Base-by-base conservation (phyloP, 1,140 invertebrate species). In the Bombus superbus region DNA sequence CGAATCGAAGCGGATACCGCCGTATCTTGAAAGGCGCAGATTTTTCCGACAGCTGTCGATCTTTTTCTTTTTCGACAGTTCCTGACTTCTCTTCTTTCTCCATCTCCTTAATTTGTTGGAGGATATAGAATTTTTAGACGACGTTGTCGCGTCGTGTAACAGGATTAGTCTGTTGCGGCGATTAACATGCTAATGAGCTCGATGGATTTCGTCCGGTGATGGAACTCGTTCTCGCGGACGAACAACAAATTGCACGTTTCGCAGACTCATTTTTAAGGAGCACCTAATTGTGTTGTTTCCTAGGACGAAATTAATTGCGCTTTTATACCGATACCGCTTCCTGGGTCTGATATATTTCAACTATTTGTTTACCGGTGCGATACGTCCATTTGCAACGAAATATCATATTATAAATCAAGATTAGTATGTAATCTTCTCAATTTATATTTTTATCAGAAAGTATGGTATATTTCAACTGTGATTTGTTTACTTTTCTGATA, bases 21-120 rank as follows among this genome's bases (percentile, higher is more conserved):
- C 81, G 82, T 81, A 82, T 84, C 81, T 79, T 35, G 78, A 85
- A 79, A 66, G 64, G 79, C 42, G 69, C 66, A 86, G 75, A 83
- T 85, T 86, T 86, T 76, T 35, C 68, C 69, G 80, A 74, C 83
- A 86, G 84, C 80, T 83, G 88, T 88, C 78, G 69, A 77, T 81
- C 79, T 64, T 57, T 66, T 69, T 32, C 32, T 32, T 89, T 69
- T 59, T 66, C 71, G 83, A 83, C 57, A 79, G 47, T 38, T 40
- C 38, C 62, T 69, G 40, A 76, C 53, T 62, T 73, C 74, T 44
- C 22, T 66, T 66, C 64, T 35, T 66, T 32, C 32, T 2, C 32
- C 64, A n/a, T 35, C 64, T 66, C 5, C n/a, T 57, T 85, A 42
- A 59, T 82, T 69, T 69, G 62, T 15, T 40, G 22, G 10, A 28